Conservation (phyloP, 2,888 invertebrate species). For the Amphimallon solstitiale region DNA sequence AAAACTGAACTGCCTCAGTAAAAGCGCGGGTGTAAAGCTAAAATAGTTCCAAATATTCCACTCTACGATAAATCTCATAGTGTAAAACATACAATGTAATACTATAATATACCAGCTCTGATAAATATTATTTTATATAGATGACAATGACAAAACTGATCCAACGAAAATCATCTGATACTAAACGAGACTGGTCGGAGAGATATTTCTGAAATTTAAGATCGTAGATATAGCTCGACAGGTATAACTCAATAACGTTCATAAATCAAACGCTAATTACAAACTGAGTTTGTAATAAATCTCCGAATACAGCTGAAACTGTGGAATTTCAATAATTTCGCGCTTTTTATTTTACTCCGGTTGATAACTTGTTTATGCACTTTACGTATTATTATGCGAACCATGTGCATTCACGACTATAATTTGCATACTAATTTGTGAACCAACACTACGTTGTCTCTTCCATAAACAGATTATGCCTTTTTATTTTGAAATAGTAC, state of each 20-base stretch:
- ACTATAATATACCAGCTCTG: too few relatives aligned
- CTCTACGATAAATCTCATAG: too few relatives aligned
- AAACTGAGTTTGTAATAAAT: constrained; percentile 1
- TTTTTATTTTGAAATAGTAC: constrained; percentile 5
- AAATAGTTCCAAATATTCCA: too few relatives aligned
- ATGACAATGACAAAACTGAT: too few relatives aligned
- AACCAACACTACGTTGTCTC: constrained; percentile 26
- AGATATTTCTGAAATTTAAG: not conserved
- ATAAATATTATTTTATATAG: too few relatives aligned
- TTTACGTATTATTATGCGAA: constrained; percentile 27
- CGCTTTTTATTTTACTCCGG: constrained; percentile 16
- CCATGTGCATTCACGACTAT: constrained; percentile 26
- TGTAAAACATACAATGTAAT: too few relatives aligned
- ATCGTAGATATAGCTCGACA: not conserved
- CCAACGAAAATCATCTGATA: too few relatives aligned
- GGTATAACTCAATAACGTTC: constrained; percentile 9
- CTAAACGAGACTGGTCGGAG: too few relatives aligned
- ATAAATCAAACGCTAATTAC: constrained; percentile 18
- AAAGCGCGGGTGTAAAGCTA: too few relatives aligned
- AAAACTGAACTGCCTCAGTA: too few relatives aligned
- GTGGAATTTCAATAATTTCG: constrained; percentile 20
- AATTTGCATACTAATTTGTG: constrained; percentile 32
- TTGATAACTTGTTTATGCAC: constrained; percentile 24
- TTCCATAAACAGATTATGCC: constrained; percentile 23
- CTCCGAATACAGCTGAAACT: not conserved